Evolutionary conservation across 2,113 vertebrate species (phyloP), one percentile per base, ranked within the genome.

Genomic region (Perca fluviatilis): DNA sequence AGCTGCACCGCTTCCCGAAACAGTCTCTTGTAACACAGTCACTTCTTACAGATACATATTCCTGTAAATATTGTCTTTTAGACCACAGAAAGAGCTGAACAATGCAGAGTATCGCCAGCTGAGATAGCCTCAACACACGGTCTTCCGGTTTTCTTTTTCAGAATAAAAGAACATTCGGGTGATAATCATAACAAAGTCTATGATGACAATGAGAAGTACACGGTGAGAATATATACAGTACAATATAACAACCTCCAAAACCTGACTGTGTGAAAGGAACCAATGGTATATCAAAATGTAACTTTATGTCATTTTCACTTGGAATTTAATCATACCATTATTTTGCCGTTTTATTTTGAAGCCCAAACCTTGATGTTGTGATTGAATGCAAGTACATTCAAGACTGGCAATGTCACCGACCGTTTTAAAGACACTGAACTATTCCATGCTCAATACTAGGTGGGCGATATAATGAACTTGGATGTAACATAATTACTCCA

Each of bases 81-180:
- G 1, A 9, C 8, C 23, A 19, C 43, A 60, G 3, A 46, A 0
- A 21, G 11, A 53, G 49, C 43, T 56, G 15, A 36, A 16, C 15
- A 30, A 3, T 1, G 25, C 57, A 73, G 56, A 72, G 36, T 5
- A 6, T 1, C 3, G 0, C 0, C 43, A 51, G 30, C 67, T 27
- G 27, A 2, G 27, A 2, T 67, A 49, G 33, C 51, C 27, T 30
- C 13, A 79, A 81, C 36, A 13, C 40, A 8, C 0, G 0, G 0
- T 19, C 36, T 68, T 84, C 87, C 85, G 74, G 47, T 69, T 15
- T 1, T 0, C 5, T 0, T 36, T 89, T 89, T 91, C 87, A 89
- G 15, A 89, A 74, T 84, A 82, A 80, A 15, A 0, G 18, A 58
- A 18, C 10, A 50, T 14, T 7, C 3, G 27, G 16, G 21, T 11